Evolutionary conservation across 1,140 invertebrate species (phyloP).

Genomic region (Oryzaephilus surinamensis): DNA sequence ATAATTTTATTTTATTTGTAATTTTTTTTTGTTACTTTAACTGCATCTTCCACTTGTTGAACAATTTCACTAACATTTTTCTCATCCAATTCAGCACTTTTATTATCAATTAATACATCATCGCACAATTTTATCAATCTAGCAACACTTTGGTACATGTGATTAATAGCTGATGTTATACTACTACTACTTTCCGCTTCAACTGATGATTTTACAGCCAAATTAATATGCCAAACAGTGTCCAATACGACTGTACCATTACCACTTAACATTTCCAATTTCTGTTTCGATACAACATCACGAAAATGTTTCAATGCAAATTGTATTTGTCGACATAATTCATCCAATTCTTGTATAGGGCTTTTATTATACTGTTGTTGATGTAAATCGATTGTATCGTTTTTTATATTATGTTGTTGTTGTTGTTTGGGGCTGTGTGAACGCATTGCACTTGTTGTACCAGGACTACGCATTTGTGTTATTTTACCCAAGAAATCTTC

Average conservation of each 20-base stretch:
- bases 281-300: constrained; percentile 84
- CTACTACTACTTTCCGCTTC: constrained; percentile 29
- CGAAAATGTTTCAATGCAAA: constrained; percentile 46
- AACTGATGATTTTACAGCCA: constrained; percentile 41
- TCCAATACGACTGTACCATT: constrained; percentile 88
- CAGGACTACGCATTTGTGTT: constrained; percentile 70
- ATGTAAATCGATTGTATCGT: neutral
- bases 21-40: constrained; percentile 48
- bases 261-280: constrained; percentile 82
- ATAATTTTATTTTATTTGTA: no score
- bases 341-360: constrained; percentile 26
- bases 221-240: constrained; percentile 79
- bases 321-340: constrained; percentile 27
- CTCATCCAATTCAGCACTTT: constrained; percentile 49
- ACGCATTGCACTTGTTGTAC: constrained; percentile 29
- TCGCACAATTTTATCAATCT: constrained; percentile 83
- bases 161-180: constrained; percentile 66
- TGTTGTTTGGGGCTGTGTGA: constrained; percentile 29
- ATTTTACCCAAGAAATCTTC: constrained; percentile 83
- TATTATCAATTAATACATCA: constrained; percentile 66
- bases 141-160: constrained; percentile 77
- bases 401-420: neutral
- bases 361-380: constrained; percentile 2
- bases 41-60: constrained; percentile 64
- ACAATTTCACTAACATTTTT: constrained; percentile 72